Percentiles rank a stretch among this genome's conserved stretches.
These are phyloP conservation scores for Catagonus wagneri DNA, from an alignment of 2,113 vertebrate genomes.

Conservation along the genomic window DNA sequence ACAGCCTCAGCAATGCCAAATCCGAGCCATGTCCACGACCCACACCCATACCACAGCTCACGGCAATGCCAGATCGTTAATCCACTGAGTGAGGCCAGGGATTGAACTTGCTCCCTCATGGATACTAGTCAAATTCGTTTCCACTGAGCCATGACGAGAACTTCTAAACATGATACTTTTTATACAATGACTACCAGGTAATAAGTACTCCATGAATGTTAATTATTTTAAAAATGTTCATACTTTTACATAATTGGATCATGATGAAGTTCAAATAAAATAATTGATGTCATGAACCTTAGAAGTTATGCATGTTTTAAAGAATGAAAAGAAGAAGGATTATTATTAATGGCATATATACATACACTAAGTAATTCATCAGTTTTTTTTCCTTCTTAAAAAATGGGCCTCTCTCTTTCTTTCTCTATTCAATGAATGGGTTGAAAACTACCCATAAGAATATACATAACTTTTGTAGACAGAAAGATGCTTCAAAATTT, in stretches of 20 bases:
- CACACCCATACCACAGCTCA: too few relatives aligned
- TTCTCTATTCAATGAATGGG: not conserved
- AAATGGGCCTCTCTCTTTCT: not conserved
- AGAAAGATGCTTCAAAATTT: not conserved
- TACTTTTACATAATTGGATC: not conserved
- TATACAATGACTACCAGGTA: not conserved
- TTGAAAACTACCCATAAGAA: not conserved
- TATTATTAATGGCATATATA: not conserved
- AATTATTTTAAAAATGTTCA: not conserved
- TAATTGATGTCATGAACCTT: not conserved
- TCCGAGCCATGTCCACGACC: too few relatives aligned
- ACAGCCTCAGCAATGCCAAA: too few relatives aligned
- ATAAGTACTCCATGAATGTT: not conserved
- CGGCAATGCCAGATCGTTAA: too few relatives aligned
- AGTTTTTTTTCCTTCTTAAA: not conserved
- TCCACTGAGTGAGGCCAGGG: too few relatives aligned
- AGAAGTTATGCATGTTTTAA: not conserved
- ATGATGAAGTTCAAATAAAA: not conserved
- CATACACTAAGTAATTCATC: not conserved
- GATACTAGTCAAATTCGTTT: too few relatives aligned
- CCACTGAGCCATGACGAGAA: too few relatives aligned
- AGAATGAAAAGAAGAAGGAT: not conserved
- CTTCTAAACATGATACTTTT: not conserved
- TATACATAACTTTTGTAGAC: not conserved
- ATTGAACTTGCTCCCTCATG: too few relatives aligned